These are phyloP conservation scores for Pteropus alecto DNA, from an alignment of 2,113 vertebrate species.

Conservation along the genomic window DNA sequence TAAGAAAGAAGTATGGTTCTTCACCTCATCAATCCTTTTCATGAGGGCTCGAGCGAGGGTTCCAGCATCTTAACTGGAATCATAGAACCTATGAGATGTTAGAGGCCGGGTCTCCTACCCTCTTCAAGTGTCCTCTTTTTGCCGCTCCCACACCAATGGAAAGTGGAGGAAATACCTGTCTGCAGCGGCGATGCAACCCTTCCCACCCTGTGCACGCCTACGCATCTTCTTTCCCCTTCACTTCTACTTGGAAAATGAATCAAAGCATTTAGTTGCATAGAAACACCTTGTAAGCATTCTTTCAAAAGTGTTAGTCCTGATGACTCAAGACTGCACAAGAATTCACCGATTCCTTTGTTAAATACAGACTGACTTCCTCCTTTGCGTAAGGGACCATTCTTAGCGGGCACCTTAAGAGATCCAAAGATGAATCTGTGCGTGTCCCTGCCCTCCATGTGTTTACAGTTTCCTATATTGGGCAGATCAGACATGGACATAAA, in stretches of 20 bases:
- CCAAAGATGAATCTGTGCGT: background rate
- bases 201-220: background rate
- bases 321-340: background rate
- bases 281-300: background rate
- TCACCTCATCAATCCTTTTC: background rate
- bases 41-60: background rate
- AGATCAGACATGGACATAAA: slow-evolving; percentile 57
- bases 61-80: background rate
- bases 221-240: background rate
- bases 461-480: background rate
- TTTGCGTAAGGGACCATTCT: slow-evolving; percentile 19
- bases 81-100: background rate
- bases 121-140: background rate
- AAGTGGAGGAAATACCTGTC: background rate
- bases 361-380: background rate
- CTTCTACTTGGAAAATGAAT: slow-evolving; percentile 19
- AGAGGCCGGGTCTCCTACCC: background rate
- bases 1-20: background rate
- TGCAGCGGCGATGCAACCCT: background rate
- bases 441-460: background rate
- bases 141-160: background rate
- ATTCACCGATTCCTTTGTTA: slow-evolving; percentile 12
- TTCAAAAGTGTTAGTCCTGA: background rate
- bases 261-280: background rate
- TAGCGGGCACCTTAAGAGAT: slow-evolving; percentile 12